A percentile compares a stretch with the other conserved stretches of the same genome.
Conservation (phyloP, 2,113 vertebrate genomes). For the Hippocampus guttulatus region DNA sequence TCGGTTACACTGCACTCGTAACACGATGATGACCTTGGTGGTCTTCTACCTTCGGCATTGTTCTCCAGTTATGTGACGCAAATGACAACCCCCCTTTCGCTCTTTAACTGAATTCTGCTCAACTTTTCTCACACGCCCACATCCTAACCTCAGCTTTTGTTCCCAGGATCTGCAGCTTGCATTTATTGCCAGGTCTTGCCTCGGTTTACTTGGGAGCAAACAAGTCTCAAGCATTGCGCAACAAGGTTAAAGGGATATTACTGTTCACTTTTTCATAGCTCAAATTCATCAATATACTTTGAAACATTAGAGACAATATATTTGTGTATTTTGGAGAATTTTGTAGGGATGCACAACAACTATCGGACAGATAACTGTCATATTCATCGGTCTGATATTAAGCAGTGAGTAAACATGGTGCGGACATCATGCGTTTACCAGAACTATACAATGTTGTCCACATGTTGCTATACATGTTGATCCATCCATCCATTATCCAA, state of each 20-base stretch:
- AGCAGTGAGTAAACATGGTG: too few relatives aligned
- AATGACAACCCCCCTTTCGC: constrained; percentile 43
- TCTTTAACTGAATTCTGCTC: constrained; percentile 45
- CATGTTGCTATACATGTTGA: too few relatives aligned
- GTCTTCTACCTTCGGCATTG: constrained; percentile 58
- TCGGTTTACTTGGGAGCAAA: constrained; percentile 10
- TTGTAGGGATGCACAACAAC: too few relatives aligned
- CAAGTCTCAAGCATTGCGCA: not conserved
- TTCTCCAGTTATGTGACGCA: constrained; percentile 60
- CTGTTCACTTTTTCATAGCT: not conserved
- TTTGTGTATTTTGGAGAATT: too few relatives aligned
- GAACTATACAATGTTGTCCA: too few relatives aligned
- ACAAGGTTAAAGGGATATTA: not conserved
- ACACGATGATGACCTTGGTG: constrained; percentile 61
- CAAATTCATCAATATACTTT: not conserved
- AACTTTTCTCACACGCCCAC: constrained; percentile 43
- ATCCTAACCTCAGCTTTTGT: constrained; percentile 45
- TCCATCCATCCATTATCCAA: too few relatives aligned
- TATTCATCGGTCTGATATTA: too few relatives aligned
- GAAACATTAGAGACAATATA: too few relatives aligned
- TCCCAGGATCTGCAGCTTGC: constrained; percentile 53
- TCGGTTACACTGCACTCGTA: constrained; percentile 23
- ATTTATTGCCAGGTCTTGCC: constrained; percentile 3
- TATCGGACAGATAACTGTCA: too few relatives aligned
- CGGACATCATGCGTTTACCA: too few relatives aligned